Evolutionary conservation across 2,888 invertebrate species (phyloP).

Genomic region (Hirtodrosophila trivittata): DNA sequence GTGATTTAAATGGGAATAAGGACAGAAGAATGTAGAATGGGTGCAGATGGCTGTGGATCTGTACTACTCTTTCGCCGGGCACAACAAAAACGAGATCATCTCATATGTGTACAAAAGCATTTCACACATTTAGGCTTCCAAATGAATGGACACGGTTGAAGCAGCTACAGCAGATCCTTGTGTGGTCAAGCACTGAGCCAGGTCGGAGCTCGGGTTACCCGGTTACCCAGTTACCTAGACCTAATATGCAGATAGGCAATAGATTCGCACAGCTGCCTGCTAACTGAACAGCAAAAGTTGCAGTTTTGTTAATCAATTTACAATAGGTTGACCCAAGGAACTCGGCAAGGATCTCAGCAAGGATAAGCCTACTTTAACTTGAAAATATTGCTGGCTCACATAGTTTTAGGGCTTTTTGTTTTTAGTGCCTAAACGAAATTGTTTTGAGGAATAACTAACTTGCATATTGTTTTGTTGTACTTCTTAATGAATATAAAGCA

Average conservation of each 20-base stretch:
- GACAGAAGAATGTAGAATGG: constrained; percentile 14
- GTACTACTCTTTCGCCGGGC: constrained; percentile 56
- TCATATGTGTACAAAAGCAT: constrained; percentile 70
- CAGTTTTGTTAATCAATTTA: constrained; percentile 66
- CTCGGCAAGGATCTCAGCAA: constrained; percentile 33
- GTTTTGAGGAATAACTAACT: constrained; percentile 63
- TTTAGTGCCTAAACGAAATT: constrained; percentile 12
- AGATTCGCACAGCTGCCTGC: constrained; percentile 37
- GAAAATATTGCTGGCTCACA: constrained; percentile 70
- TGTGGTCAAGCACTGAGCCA: constrained; percentile 51
- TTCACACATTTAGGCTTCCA: constrained; percentile 74
- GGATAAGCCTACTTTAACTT: constrained; percentile 78
- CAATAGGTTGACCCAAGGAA: constrained; percentile 47
- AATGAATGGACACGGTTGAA: constrained; percentile 59
- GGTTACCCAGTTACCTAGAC: constrained; percentile 42
- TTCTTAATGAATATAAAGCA: constrained; percentile 70
- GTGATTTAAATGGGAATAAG: constrained; percentile 42
- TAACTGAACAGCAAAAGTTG: constrained; percentile 69
- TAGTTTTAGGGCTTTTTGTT: constrained; percentile 43
- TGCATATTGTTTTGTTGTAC: constrained; percentile 61
- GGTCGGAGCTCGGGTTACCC: constrained; percentile 8
- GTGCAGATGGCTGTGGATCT: constrained; percentile 50
- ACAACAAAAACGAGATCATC: constrained; percentile 73
- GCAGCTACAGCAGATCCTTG: constrained; percentile 33
- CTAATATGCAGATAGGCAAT: constrained; percentile 52